A percentile compares a stretch with the other conserved stretches of the same genome.
These are phyloP conservation scores for Brachypteracias leptosomus DNA, from an alignment of 2,113 vertebrate species.

Conservation along the genomic window DNA sequence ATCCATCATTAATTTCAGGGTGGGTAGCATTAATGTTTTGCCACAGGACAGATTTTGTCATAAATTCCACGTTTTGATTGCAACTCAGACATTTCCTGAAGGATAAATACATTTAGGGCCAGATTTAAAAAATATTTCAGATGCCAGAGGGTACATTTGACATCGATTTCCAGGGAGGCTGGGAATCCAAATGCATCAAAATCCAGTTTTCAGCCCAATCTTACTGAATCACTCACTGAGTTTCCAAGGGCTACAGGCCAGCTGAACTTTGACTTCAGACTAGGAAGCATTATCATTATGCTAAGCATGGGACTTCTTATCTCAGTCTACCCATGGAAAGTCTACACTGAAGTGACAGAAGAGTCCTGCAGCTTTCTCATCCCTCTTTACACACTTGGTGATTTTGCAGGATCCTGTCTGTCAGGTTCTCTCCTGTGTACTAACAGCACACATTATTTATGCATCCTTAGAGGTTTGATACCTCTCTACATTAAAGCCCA, in stretches of 20 bases:
- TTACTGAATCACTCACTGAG: not conserved
- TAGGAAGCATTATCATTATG: accelerated
- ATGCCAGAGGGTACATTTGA: not conserved
- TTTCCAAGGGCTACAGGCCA: not conserved
- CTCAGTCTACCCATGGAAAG: not conserved
- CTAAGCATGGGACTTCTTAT: not conserved
- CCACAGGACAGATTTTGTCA: not conserved
- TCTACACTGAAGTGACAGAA: not conserved
- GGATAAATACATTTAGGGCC: constrained; percentile 2
- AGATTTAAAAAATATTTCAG: constrained; percentile 17
- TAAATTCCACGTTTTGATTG: not conserved
- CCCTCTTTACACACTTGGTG: not conserved
- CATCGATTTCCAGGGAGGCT: not conserved
- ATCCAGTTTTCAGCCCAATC: not conserved
- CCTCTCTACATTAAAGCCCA: not conserved
- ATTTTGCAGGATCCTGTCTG: not conserved
- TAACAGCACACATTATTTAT: not conserved
- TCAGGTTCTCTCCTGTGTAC: not conserved
- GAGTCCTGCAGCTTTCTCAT: not conserved
- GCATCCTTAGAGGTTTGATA: not conserved
- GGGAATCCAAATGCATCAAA: not conserved
- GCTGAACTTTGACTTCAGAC: not conserved
- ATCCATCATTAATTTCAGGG: not conserved
- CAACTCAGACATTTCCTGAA: not conserved
- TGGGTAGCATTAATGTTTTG: not conserved